A percentile compares a stretch with the other conserved stretches of the same genome.
Evolutionary conservation across 1,140 invertebrate species (phyloP).

Genomic region (Contarinia nasturtii): DNA sequence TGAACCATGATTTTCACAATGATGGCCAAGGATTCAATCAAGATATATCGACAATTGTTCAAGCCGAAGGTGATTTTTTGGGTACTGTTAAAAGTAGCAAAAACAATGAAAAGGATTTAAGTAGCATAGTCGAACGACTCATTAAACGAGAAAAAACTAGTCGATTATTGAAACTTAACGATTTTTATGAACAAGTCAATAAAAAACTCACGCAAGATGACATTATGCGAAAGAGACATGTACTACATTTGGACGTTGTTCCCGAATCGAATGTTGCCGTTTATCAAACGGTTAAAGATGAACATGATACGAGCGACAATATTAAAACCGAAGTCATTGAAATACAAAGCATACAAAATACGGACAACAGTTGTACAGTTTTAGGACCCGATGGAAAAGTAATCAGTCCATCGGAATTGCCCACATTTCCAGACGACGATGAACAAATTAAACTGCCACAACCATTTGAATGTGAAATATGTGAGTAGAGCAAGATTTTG

Average conservation of each 20-base stretch:
- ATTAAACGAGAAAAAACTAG: constrained; percentile 2
- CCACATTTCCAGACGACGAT: background rate
- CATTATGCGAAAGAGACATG: constrained; percentile 1
- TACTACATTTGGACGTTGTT: constrained; percentile 14
- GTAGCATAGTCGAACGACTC: constrained; percentile 18
- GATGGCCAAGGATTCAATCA: constrained; percentile 16
- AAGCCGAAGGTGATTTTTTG: constrained; percentile 11
- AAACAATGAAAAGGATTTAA: constrained; percentile 15
- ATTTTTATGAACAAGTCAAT: constrained; percentile 5
- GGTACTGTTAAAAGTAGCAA: constrained; percentile 8
- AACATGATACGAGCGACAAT: constrained; percentile 10
- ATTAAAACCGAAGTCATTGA: constrained; percentile 18
- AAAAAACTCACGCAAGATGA: constrained; percentile 3
- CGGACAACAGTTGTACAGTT: constrained; percentile 24
- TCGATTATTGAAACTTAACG: constrained; percentile 1
- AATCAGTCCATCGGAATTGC: constrained; percentile 6
- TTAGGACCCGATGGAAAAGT: constrained; percentile 39
- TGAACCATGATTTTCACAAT: constrained; percentile 24
- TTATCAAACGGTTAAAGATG: constrained; percentile 17
- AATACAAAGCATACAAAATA: constrained; percentile 15
- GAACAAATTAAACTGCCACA: background rate
- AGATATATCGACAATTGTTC: constrained; percentile 16
- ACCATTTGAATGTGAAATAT: constrained; percentile 14
- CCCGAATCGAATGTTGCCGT: constrained; percentile 14
- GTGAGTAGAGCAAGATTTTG: constrained; percentile 7